Evolutionary conservation across 2,797 vertebrate genomes (phyloP).

Genomic region (Nothura maculosa): DNA sequence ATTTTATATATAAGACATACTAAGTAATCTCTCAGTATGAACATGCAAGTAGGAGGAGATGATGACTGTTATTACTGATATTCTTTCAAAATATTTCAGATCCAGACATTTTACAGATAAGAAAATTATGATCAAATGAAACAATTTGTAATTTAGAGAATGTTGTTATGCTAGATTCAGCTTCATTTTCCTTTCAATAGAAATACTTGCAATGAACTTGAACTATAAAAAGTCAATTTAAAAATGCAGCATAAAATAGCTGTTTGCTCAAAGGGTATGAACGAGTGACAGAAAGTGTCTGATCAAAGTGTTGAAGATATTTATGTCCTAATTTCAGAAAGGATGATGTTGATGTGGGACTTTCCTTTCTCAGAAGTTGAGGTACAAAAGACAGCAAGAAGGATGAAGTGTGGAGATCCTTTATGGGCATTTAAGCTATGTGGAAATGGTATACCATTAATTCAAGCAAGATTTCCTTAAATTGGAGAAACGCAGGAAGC

Average conservation of each 20-base stretch:
- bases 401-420: not conserved
- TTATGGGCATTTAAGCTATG: not conserved
- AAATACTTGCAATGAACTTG: not conserved
- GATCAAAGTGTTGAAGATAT: not conserved
- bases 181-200: not conserved
- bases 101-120: conserved; percentile 50
- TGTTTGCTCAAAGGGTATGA: not conserved
- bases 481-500: not conserved
- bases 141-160: conserved; percentile 46
- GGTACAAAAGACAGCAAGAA: not conserved
- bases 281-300: not conserved
- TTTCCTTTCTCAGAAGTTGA: not conserved
- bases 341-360: fast-evolving
- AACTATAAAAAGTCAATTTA: not conserved
- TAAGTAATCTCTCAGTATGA: conserved; percentile 33
- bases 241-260: not conserved
- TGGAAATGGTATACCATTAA: not conserved
- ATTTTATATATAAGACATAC: conserved; percentile 15
- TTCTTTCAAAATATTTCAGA: conserved; percentile 69
- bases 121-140: conserved; percentile 65
- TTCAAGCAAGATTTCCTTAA: not conserved
- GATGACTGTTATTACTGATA: conserved; percentile 66
- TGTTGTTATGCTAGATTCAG: conserved; percentile 4
- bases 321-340: not conserved
- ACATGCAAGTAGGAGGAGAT: conserved; percentile 62